These are phyloP conservation scores for Lophotis ruficrista DNA, from an alignment of 2,113 vertebrate species.

Conservation along the genomic window DNA sequence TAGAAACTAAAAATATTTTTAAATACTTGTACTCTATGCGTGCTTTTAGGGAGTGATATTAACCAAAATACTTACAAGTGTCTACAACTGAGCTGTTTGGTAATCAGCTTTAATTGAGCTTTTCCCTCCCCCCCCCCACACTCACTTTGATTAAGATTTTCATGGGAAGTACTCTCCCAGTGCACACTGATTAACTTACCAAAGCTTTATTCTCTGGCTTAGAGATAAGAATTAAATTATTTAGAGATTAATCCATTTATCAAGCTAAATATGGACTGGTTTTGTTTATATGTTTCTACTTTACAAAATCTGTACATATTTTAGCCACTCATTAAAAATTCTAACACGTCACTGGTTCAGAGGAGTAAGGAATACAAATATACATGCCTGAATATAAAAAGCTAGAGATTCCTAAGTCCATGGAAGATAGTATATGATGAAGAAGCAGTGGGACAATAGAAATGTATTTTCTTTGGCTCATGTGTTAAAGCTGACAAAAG, in stretches of 20 bases:
- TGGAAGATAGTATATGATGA: background rate
- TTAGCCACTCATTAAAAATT: background rate
- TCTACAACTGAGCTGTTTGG: background rate
- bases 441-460: background rate
- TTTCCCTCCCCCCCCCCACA: fast-evolving
- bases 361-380: background rate
- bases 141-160: background rate
- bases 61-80: background rate
- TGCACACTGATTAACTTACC: background rate
- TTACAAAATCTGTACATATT: background rate
- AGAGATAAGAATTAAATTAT: background rate
- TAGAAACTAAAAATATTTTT: background rate
- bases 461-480: background rate
- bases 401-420: background rate
- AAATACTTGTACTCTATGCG: background rate
- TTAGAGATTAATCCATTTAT: background rate
- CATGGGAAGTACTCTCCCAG: background rate
- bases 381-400: background rate
- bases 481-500: background rate
- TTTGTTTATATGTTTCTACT: background rate
- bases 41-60: background rate
- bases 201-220: background rate
- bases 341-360: background rate
- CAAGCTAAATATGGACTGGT: background rate
- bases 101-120: background rate